phyloP scores from a whole-genome alignment of 2,113 vertebrate genomes.

The Bos javanicus region DNA sequence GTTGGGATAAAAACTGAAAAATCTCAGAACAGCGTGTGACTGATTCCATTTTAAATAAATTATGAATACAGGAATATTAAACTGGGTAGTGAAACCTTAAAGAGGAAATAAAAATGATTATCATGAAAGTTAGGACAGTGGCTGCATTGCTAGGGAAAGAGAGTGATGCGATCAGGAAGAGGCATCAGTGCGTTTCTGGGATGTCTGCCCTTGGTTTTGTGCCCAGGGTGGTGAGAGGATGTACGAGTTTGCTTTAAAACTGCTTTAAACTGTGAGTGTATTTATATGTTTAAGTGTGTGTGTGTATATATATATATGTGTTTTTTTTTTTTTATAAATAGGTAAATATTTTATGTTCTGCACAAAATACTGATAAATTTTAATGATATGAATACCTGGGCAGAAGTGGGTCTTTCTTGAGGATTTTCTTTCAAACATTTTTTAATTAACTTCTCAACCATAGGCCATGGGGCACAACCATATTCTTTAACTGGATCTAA shows the following conservation, averaged over 20 bases:
- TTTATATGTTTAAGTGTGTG: neutral
- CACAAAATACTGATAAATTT: neutral
- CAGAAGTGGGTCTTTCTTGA: slow-evolving; percentile 92
- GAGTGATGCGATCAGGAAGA: neutral
- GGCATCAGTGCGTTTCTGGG: rapidly evolving
- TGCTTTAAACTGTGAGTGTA: neutral
- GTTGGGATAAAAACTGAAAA: neutral
- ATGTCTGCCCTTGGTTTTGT: neutral
- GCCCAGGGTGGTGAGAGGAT: neutral
- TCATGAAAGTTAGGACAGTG: neutral
- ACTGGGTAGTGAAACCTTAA: neutral
- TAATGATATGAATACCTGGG: slow-evolving; percentile 82
- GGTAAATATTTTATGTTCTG: neutral
- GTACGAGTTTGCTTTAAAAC: neutral
- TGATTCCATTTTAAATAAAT: neutral
- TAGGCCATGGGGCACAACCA: slow-evolving; percentile 90
- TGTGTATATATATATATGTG: too few species aligned
- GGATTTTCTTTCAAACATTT: slow-evolving; percentile 93
- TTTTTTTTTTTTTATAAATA: neutral
- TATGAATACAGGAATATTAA: neutral
- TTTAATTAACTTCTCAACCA: slow-evolving; percentile 91
- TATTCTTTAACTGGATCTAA: slow-evolving; percentile 96
- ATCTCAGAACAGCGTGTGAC: neutral
- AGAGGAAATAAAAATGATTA: neutral
- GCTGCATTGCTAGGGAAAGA: neutral